A percentile compares a stretch with the other conserved stretches of the same genome.
These are phyloP conservation scores for Burhinus oedicnemus DNA, from an alignment of 2,113 vertebrate species.

Conservation along the genomic window DNA sequence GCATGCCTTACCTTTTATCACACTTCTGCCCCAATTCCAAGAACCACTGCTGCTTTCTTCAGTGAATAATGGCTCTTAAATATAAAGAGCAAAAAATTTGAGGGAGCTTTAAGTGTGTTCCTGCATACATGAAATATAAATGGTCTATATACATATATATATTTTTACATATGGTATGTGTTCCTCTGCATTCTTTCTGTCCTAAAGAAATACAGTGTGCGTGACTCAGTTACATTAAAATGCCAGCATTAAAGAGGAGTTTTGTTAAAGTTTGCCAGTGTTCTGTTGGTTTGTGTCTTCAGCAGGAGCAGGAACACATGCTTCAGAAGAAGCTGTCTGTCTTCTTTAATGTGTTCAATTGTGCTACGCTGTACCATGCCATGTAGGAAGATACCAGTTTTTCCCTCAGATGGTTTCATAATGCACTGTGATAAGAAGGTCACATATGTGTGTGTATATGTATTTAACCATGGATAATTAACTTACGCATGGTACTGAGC, in stretches of 20 bases:
- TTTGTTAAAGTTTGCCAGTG: background rate
- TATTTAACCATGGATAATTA: background rate
- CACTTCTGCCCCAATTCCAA: slow-evolving; percentile 75
- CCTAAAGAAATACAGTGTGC: background rate
- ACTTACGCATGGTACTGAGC: background rate
- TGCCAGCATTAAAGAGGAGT: background rate
- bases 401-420: background rate
- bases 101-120: background rate
- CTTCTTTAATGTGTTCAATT: background rate
- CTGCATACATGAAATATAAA: background rate
- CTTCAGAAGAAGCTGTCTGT: background rate
- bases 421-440: background rate
- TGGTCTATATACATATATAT: background rate
- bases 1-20: slow-evolving; percentile 72
- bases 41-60: slow-evolving; percentile 68
- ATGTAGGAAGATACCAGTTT: background rate
- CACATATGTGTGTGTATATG: background rate
- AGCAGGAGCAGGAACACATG: background rate
- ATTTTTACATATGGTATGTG: no score
- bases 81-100: background rate
- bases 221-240: background rate
- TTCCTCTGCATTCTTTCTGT: background rate
- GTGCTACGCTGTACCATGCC: no score
- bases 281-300: background rate
- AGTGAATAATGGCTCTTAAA: slow-evolving; percentile 78